Percentiles rank a stretch among this genome's conserved stretches.
Conservation (phyloP, 2,113 vertebrate genomes). For the Nannospalax galili region DNA sequence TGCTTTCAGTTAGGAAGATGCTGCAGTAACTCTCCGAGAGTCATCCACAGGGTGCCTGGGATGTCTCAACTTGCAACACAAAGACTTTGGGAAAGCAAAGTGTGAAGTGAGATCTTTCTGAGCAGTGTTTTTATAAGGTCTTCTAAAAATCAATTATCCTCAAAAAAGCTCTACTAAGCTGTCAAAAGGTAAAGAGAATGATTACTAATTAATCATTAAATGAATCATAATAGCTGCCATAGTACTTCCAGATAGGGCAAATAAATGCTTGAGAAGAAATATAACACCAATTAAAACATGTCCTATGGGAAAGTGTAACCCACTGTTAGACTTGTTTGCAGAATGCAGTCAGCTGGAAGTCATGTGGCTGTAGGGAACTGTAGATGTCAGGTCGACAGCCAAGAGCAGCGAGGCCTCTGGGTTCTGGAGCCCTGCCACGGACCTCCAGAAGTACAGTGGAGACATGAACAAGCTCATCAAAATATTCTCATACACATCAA, state of each 20-base stretch:
- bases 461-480: neutral
- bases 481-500: neutral
- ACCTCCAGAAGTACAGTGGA: neutral
- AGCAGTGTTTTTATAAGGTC: neutral
- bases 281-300: conserved; percentile 19
- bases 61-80: conserved; percentile 10
- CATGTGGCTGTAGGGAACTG: neutral
- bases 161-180: conserved; percentile 29
- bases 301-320: neutral
- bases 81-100: conserved; percentile 14
- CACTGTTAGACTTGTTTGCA: neutral
- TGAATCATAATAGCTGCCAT: conserved; percentile 63
- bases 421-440: neutral
- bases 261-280: conserved; percentile 52
- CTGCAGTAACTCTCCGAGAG: neutral
- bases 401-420: neutral
- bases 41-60: neutral
- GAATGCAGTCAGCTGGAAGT: neutral
- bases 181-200: conserved; percentile 44
- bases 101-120: neutral
- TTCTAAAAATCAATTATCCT: conserved; percentile 67
- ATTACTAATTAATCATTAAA: conserved; percentile 68
- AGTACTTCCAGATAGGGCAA: conserved; percentile 9
- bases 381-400: neutral
- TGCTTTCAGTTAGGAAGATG: neutral